Percentiles rank a stretch among this genome's conserved stretches.
phyloP scores from a whole-genome alignment of 2,113 vertebrate genomes.

The Cercocebus atys region DNA sequence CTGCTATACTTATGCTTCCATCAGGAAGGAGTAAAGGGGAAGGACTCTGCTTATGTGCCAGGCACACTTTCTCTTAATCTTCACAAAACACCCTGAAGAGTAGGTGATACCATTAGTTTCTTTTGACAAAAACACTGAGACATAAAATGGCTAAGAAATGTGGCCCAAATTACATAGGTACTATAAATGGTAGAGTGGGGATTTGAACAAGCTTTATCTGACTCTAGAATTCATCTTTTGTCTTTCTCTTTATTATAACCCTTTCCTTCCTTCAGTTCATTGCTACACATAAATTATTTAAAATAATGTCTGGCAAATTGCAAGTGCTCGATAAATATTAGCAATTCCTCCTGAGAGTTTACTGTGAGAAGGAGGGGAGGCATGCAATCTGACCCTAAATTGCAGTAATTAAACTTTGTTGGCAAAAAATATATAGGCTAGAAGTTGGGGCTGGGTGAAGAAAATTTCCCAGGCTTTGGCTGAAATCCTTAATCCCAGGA shows the following conservation, averaged over 20 bases:
- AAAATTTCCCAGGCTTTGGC: background rate
- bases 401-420: background rate
- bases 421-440: background rate
- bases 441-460: background rate
- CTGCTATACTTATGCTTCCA: background rate
- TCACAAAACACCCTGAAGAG: background rate
- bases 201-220: background rate
- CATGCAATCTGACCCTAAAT: background rate
- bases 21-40: background rate
- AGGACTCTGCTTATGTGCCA: background rate
- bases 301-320: conserved; percentile 4
- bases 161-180: background rate
- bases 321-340: background rate
- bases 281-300: background rate
- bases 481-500: background rate
- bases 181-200: background rate
- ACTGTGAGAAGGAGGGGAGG: background rate
- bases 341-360: background rate
- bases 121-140: conserved; percentile 16
- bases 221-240: background rate
- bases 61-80: background rate
- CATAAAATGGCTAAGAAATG: background rate
- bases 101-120: background rate
- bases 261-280: background rate
- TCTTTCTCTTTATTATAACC: background rate